Conservation (phyloP, 2,113 vertebrate species). For the Telmatochromis brichardi region DNA sequence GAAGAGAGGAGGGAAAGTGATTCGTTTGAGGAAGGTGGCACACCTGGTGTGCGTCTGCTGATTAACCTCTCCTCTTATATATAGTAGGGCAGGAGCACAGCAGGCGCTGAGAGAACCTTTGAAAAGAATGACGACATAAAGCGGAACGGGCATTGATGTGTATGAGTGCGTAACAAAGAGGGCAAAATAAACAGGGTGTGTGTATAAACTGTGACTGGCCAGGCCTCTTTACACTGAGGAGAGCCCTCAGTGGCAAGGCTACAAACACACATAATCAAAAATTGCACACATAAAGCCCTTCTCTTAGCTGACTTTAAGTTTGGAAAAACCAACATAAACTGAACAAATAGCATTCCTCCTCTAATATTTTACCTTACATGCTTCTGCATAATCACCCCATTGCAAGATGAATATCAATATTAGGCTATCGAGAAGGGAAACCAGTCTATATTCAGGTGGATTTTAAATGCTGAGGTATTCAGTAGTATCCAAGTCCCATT, state of each 20-base stretch:
- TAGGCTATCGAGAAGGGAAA: background rate
- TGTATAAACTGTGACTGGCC: background rate
- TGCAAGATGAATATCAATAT: background rate
- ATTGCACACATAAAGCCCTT: background rate
- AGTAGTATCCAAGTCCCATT: background rate
- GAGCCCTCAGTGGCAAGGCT: background rate
- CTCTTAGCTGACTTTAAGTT: background rate
- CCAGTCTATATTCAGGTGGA: background rate
- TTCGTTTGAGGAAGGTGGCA: background rate
- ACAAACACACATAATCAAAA: background rate
- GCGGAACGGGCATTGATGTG: rapidly evolving
- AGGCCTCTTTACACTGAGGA: background rate
- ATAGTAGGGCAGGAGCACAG: background rate
- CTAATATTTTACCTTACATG: background rate
- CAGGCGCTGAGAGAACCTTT: background rate
- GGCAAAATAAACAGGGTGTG: background rate
- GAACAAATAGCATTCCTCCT: background rate
- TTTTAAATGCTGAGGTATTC: background rate
- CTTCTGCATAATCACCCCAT: background rate
- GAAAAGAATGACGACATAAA: background rate
- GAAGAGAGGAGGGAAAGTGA: background rate
- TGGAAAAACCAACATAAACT: background rate
- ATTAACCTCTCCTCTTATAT: background rate
- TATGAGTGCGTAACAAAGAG: background rate
- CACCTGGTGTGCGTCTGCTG: background rate